These are phyloP conservation scores for Bombus confusus DNA, from an alignment of 1,140 invertebrate genomes.

Conservation along the genomic window DNA sequence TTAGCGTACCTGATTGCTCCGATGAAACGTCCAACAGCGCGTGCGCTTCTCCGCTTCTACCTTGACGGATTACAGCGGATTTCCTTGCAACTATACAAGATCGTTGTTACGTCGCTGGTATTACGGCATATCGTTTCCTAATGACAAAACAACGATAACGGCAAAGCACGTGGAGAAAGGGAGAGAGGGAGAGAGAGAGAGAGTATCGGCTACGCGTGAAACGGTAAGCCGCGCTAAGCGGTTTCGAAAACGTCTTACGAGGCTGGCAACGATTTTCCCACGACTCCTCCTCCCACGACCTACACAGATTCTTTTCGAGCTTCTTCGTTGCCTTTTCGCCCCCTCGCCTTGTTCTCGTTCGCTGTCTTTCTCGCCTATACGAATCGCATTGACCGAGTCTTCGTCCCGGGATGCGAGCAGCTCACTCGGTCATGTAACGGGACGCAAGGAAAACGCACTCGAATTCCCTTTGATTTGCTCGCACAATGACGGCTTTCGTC, in stretches of 20 bases:
- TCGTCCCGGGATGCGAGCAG: neutral
- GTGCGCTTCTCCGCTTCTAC: accelerated
- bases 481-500: conserved; percentile 32
- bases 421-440: conserved; percentile 49
- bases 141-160: neutral
- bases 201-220: conserved; percentile 3
- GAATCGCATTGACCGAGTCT: conserved; percentile 39
- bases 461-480: conserved; percentile 45
- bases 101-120: too few species aligned
- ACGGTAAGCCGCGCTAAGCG: conserved; percentile 6
- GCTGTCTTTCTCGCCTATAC: neutral
- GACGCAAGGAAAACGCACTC: conserved; percentile 46
- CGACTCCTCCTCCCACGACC: conserved; percentile 77
- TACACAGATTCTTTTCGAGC: conserved; percentile 75
- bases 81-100: too few species aligned
- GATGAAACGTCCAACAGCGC: too few species aligned
- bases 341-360: neutral
- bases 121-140: too few species aligned
- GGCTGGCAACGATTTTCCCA: conserved; percentile 67
- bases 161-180: neutral
- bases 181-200: too few species aligned
- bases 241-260: conserved; percentile 28
- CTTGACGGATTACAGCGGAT: too few species aligned
- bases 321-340: conserved; percentile 30
- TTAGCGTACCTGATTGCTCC: too few species aligned